Base-by-base conservation (phyloP, 2,888 invertebrate species). In the Netelia inedita region DNA sequence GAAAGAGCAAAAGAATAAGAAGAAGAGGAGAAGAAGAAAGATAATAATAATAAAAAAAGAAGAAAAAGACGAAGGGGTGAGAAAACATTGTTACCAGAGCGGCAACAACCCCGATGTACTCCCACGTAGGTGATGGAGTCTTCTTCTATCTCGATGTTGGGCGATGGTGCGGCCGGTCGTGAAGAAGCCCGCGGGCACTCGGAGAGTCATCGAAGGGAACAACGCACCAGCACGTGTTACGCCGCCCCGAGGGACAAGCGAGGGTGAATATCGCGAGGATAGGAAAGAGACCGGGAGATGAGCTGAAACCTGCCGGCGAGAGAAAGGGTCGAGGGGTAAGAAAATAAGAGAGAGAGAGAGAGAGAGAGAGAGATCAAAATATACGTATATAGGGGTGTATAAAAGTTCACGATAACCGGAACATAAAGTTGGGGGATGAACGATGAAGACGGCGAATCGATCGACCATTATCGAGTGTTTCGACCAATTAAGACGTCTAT, bases 61-160 rank as follows among this genome's bases (percentile, higher is more conserved):
- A 28, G 28, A 28, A 28, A 28, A 3, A 28, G 28, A 28, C 53
- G 53, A 16, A 9, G 19, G 92, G 92, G 92, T 92, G 92, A 91
- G 92, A 91, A 92, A 92, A 92, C 91, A 92, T 92, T 92, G 92
- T 92, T 92, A 92, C 91, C 91, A 89, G 90, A 90, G 63, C 50
- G 91, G 91, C 91, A 90, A 92, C 91, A 89, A 88, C 90, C 89
- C 88, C 89, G 87, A 88, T 68, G 68, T 72, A 63, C 79, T 84
- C 63, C 50, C 63, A 28, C 66, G 55, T 65, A 43, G 50, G 74
- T 75, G 79, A 78, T 82, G 73, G 73, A 81, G 79, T 83, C 28
- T 28, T 28, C 28, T 81, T 79, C 86, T 61, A 75, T 61, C 65
- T 72, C 61, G 55, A 65, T 69, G 65, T 75, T 73, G 53, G 55